phyloP scores from a whole-genome alignment of 2,888 invertebrate genomes.

The Xestia c-nigrum region DNA sequence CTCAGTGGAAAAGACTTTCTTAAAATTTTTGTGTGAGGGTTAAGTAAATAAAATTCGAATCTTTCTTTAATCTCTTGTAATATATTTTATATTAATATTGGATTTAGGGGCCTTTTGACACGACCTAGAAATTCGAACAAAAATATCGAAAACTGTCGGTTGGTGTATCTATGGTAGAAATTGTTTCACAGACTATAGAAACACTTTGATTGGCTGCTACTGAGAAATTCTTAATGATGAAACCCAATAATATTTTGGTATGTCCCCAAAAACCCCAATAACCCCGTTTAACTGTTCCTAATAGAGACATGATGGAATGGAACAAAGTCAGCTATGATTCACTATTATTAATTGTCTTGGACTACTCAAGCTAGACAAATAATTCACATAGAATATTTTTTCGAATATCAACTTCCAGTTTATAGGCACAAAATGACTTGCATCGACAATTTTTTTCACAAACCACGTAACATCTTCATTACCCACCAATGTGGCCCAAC shows the following conservation, averaged over 20 bases:
- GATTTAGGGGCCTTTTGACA: too few relatives aligned
- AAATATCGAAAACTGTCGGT: too few relatives aligned
- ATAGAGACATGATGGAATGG: background rate
- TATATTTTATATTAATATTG: too few relatives aligned
- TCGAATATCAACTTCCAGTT: background rate
- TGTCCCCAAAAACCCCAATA: too few relatives aligned
- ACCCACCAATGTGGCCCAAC: slow-evolving; percentile 19
- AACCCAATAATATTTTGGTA: too few relatives aligned
- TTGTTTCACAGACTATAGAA: too few relatives aligned
- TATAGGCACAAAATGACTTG: slow-evolving; percentile 5
- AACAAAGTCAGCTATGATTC: background rate
- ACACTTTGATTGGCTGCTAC: too few relatives aligned
- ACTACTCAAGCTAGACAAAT: slow-evolving; percentile 2
- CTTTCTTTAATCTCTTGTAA: too few relatives aligned
- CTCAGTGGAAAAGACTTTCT: slow-evolving; percentile 3
- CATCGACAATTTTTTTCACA: slow-evolving; percentile 14
- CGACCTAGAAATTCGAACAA: too few relatives aligned
- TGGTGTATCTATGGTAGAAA: too few relatives aligned
- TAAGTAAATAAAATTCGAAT: background rate
- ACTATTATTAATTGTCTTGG: slow-evolving; percentile 22
- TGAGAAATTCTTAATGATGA: too few relatives aligned
- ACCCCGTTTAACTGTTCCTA: too few relatives aligned
- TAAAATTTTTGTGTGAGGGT: background rate
- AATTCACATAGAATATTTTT: background rate
- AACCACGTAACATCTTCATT: slow-evolving; percentile 1